Base-by-base conservation (phyloP, 92 coral and sea anemone species). In the Epizoanthus illoricatus region DNA sequence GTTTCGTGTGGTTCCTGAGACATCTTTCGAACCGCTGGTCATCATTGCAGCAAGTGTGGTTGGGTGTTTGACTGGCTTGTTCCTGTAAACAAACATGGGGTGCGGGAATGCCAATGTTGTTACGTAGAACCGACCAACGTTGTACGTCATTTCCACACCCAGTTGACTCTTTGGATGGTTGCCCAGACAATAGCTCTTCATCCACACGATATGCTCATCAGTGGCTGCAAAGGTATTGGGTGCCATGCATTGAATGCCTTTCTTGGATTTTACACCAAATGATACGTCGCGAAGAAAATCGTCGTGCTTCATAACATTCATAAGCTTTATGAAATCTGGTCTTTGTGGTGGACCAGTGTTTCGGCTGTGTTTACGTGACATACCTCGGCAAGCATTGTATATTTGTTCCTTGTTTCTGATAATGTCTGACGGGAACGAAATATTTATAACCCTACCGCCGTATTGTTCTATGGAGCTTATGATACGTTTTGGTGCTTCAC, bases 21-120 rank as follows among this genome's bases (percentile, higher is more conserved):
- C 33, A 43, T 86, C 87, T 74, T 89, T 89, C 7, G 87, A 71
- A 4, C 73, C 43, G 16, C 89, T 85, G 19, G 92, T 89, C 92
- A 85, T 89, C 62, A 89, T 85, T 18, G 89, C 86, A 5, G 84
- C 87, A 4, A 89, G 82, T 28, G 84, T 67, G 15, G 84, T 85
- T 7, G 89, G 89, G 58, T 89, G 84, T 64, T 76, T 86, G 43
- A 74, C 71, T 19, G 85, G 69, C 17, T 86, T 86, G 42, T 69
- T 73, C 65, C 85, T 73, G 40, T 73, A 81, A 20, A 89, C 92
- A 81, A 85, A 82, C 92, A 89, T 89, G 7, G 87, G 89, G n/a
- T 89, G 85, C 23, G 89, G 92, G 57, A 89, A 86, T 42, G 92
- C 84, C 65, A 89, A 36, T 11, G 92, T 86, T 39, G 89, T 89